phyloP scores from a whole-genome alignment of 2,888 invertebrate genomes.

The Sinotaia quadrata region DNA sequence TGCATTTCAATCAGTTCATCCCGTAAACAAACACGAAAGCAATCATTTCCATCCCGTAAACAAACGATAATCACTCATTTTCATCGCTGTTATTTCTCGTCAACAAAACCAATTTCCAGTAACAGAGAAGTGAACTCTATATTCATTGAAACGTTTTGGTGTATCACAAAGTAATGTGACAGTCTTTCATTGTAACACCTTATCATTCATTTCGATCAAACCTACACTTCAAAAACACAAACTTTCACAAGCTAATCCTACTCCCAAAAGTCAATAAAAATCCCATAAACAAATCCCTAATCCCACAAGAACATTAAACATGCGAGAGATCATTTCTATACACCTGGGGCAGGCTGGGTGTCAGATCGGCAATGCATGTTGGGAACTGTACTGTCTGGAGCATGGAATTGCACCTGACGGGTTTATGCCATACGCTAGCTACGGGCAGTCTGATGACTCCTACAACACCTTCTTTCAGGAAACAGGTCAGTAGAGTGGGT shows the following conservation, averaged over 20 bases:
- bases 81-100: too few relatives aligned
- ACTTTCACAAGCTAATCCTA: background rate
- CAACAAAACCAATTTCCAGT: too few relatives aligned
- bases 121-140: too few relatives aligned
- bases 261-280: background rate
- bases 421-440: slow-evolving; percentile 22
- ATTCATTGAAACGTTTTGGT: too few relatives aligned
- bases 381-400: slow-evolving; percentile 41
- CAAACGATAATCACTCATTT: too few relatives aligned
- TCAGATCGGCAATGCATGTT: slow-evolving; percentile 40
- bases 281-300: background rate
- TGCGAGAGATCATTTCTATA: slow-evolving; percentile 36
- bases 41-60: too few relatives aligned
- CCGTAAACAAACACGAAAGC: too few relatives aligned
- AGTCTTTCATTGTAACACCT: too few relatives aligned
- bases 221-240: background rate
- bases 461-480: slow-evolving; percentile 39
- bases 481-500: slow-evolving; percentile 30
- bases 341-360: slow-evolving; percentile 39
- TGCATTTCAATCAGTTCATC: too few relatives aligned
- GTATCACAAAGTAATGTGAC: too few relatives aligned
- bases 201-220: too few relatives aligned
- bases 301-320: too few relatives aligned
- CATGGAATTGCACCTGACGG: slow-evolving; percentile 38
- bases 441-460: slow-evolving; percentile 32